Percentiles rank a stretch among this genome's conserved stretches.
Evolutionary conservation across 2,797 vertebrate genomes (phyloP).

Genomic region (Poecile montanus): DNA sequence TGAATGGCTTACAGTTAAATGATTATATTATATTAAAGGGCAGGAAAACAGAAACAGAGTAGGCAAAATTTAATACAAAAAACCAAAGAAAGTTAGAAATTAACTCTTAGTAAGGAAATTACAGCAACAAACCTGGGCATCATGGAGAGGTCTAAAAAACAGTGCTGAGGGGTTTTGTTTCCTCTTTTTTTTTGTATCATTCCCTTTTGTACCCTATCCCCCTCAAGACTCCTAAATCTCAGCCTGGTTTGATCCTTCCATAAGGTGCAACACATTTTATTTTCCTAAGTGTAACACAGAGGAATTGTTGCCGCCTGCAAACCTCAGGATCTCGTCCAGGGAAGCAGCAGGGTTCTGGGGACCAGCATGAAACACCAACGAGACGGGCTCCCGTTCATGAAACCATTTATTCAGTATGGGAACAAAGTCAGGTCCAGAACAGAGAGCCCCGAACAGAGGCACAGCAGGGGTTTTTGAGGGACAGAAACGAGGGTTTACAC

Average conservation of each 20-base stretch:
- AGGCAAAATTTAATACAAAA: neutral
- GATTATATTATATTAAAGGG: neutral
- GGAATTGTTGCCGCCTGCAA: too few species aligned
- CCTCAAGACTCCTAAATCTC: neutral
- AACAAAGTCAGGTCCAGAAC: too few species aligned
- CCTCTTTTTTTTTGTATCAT: neutral
- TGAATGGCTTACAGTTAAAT: neutral
- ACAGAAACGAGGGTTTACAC: too few species aligned
- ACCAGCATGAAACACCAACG: too few species aligned
- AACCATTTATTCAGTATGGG: too few species aligned
- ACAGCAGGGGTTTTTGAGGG: too few species aligned
- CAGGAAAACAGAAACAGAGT: neutral
- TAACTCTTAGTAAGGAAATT: neutral
- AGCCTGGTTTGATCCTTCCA: neutral
- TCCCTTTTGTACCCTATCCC: neutral
- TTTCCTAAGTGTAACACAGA: neutral
- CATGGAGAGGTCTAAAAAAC: neutral
- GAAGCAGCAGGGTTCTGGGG: too few species aligned
- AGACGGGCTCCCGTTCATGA: too few species aligned
- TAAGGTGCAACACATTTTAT: neutral
- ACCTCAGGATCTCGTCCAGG: too few species aligned
- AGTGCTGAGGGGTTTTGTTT: neutral
- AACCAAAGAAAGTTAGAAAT: neutral
- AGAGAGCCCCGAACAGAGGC: too few species aligned
- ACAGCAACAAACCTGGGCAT: neutral